Evolutionary conservation across 1,140 invertebrate species (phyloP), one percentile per base, ranked within the genome.

Genomic region (Pygmarrhopalites habei): DNA sequence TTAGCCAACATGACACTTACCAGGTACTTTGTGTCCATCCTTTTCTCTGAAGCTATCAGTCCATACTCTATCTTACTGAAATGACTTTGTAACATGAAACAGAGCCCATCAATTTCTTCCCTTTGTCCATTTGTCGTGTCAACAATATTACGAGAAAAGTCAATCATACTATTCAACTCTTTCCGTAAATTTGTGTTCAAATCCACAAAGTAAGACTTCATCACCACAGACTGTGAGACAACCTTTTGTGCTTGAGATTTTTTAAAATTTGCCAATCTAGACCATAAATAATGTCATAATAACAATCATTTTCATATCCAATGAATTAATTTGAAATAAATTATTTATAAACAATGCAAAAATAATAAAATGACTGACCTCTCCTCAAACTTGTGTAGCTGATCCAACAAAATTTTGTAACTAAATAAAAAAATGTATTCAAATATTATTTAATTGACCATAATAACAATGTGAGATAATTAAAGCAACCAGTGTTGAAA

Each of bases 1-100:
- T n/a, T n/a, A n/a, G n/a, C n/a, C n/a, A n/a, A n/a, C n/a, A n/a
- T n/a, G n/a, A n/a, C n/a, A n/a, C n/a, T n/a, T n/a, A n/a, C n/a
- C 5, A 56, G 21, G 25, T 56, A 56, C 17, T 56, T 41, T n/a
- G 53, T 12, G 21, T 56, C 53, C 30, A 4, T 10, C 3, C 17
- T 56, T 23, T 56, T 56, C 19, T 39, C 53, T 4, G 53, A 28
- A 56, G 35, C 53, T 35, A 41, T 23, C 5, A 17, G 23, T 4
- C 17, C 53, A 41, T 56, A 41, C 25, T 56, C 53, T 39, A 56
- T 41, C 39, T 56, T 56, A 39, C 2, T 3, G 21, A 56, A 56
- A 10, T 39, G 30, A 21, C 23, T 35, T 41, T 56, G 53, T 10
- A 56, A 5, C 12, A 21, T 56, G 3, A 39, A 12, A 28, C 14